phyloP scores from a whole-genome alignment of 2,113 vertebrate genomes.

The Hymenochirus boettgeri region DNA sequence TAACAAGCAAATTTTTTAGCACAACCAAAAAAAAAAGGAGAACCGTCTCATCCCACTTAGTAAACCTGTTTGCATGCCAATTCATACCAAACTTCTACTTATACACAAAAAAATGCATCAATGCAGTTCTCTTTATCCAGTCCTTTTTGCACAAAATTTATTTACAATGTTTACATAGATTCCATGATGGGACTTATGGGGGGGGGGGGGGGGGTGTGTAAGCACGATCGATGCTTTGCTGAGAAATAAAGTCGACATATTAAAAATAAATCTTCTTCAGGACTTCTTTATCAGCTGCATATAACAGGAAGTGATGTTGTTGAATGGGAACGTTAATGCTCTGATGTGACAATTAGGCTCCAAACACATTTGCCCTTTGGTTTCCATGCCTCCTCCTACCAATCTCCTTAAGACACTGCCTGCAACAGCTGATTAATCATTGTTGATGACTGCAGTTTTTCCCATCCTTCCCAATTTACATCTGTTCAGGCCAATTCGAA shows the following conservation, averaged over 20 bases:
- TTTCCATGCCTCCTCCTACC: constrained; percentile 83
- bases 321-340: constrained; percentile 78
- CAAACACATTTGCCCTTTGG: constrained; percentile 74
- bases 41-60: constrained; percentile 81
- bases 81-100: constrained; percentile 82
- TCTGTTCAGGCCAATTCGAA: constrained; percentile 83
- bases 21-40: constrained; percentile 74
- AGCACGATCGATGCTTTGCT: constrained; percentile 73
- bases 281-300: constrained; percentile 73
- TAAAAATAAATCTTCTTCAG: constrained; percentile 78
- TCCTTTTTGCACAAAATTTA: constrained; percentile 95
- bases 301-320: constrained; percentile 75
- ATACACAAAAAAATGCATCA: constrained; percentile 78
- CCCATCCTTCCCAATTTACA: constrained; percentile 80
- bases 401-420: constrained; percentile 83
- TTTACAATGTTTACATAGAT: constrained; percentile 97
- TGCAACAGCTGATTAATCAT: constrained; percentile 86
- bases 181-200: constrained; percentile 86
- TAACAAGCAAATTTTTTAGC: constrained; percentile 82
- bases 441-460: constrained; percentile 81
- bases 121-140: constrained; percentile 84
- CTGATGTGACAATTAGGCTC: constrained; percentile 78
- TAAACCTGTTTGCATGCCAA: constrained; percentile 81
- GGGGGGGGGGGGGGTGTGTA: constrained; percentile 65
- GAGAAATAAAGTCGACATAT: constrained; percentile 85